These are phyloP conservation scores for Trachelus stipa DNA, from an alignment of 2,888 invertebrate species.

Conservation along the genomic window DNA sequence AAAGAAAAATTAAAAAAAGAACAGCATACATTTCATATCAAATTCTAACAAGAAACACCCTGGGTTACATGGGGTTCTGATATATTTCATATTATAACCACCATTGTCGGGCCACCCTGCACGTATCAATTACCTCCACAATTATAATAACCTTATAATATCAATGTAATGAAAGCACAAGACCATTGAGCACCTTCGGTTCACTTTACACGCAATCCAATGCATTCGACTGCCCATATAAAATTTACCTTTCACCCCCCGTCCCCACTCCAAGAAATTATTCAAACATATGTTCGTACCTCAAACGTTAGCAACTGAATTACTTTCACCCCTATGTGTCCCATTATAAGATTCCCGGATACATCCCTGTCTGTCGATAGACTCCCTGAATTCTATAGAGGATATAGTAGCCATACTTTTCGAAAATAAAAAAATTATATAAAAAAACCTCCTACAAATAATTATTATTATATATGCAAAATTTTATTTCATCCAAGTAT, in stretches of 20 bases:
- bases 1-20: conserved; percentile 24
- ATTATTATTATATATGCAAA: not conserved
- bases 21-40: not conserved
- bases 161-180: conserved; percentile 34
- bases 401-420: not conserved
- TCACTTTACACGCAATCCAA: not conserved
- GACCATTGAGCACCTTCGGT: conserved; percentile 25
- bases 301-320: not conserved
- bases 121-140: conserved; percentile 53
- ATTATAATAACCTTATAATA: conserved; percentile 53
- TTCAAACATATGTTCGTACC: not conserved
- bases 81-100: not conserved
- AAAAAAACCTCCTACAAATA: not conserved
- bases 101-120: conserved; percentile 9
- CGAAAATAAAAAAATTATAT: not conserved
- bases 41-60: conserved; percentile 21
- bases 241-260: not conserved
- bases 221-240: not conserved
- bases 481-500: not conserved
- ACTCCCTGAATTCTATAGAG: not conserved
- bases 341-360: not conserved
- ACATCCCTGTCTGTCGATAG: not conserved
- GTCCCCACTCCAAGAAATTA: not conserved
- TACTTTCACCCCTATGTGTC: not conserved
- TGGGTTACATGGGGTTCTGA: not conserved